phyloP scores from a whole-genome alignment of 2,797 vertebrate genomes.

The Enteromius viviparus region DNA sequence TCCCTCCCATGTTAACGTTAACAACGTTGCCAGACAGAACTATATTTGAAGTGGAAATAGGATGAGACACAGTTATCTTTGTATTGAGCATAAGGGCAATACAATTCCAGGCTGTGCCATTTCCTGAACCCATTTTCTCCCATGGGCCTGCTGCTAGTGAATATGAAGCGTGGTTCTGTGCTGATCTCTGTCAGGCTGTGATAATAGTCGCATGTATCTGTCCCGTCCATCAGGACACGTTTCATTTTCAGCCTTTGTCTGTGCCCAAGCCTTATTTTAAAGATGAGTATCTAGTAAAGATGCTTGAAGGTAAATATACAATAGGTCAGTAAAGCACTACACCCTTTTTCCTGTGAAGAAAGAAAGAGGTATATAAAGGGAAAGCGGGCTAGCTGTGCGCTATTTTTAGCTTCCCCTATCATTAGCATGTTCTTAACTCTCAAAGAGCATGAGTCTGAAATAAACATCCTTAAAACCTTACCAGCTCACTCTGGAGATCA shows the following conservation, averaged over 20 bases:
- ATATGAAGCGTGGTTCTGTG: slow-evolving; percentile 31
- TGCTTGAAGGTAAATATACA: slow-evolving; percentile 34
- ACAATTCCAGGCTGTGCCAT: slow-evolving; percentile 50
- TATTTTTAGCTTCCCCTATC: slow-evolving; percentile 56
- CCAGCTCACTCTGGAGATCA: slow-evolving; percentile 32
- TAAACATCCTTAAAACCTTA: slow-evolving; percentile 45
- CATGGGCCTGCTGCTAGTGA: slow-evolving; percentile 28
- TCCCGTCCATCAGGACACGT: slow-evolving; percentile 67
- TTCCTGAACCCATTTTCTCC: slow-evolving; percentile 39
- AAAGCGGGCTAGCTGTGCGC: slow-evolving; percentile 31
- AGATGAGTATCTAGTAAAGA: slow-evolving; percentile 38
- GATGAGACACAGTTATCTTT: slow-evolving; percentile 45
- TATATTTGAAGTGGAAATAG: slow-evolving; percentile 42
- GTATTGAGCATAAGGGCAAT: slow-evolving; percentile 48
- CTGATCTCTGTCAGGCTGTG: slow-evolving; percentile 63
- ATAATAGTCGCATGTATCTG: slow-evolving; percentile 74
- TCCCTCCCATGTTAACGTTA: slow-evolving; percentile 23
- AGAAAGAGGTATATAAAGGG: slow-evolving; percentile 27
- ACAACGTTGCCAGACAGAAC: slow-evolving; percentile 33
- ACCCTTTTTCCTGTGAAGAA: slow-evolving; percentile 32
- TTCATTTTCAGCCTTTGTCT: slow-evolving; percentile 65
- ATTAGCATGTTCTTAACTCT: slow-evolving; percentile 57
- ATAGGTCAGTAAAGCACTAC: slow-evolving; percentile 38
- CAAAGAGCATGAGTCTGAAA: slow-evolving; percentile 47
- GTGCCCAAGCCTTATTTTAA: slow-evolving; percentile 25